A percentile compares a stretch with the other conserved stretches of the same genome.
Evolutionary conservation across 2,113 vertebrate species (phyloP).

Genomic region (Apaloderma vittatum): DNA sequence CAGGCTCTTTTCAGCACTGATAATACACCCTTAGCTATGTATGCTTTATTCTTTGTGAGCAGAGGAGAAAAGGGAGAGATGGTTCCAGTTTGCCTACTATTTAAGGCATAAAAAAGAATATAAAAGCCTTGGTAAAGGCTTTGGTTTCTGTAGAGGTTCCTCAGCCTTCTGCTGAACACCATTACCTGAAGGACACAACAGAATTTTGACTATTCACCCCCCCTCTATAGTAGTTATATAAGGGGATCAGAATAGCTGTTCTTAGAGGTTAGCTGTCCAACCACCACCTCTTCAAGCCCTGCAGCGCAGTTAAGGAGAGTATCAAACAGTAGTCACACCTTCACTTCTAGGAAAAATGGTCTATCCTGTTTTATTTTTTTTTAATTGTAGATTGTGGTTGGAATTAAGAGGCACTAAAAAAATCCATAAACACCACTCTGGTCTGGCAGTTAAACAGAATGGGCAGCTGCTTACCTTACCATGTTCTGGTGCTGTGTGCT

Average conservation of each 20-base stretch:
- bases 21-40: neutral
- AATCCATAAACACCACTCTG: neutral
- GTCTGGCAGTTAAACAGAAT: neutral
- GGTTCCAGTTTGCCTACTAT: neutral
- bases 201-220: neutral
- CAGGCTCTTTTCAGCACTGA: neutral
- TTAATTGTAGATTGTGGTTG: neutral
- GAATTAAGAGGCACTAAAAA: constrained; percentile 10
- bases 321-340: neutral
- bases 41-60: neutral
- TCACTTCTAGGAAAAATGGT: neutral
- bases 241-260: neutral
- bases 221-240: neutral
- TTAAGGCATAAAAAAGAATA: constrained; percentile 23
- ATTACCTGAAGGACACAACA: neutral
- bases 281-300: neutral
- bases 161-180: neutral
- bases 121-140: neutral
- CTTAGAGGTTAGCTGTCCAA: neutral
- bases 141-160: neutral
- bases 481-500: neutral
- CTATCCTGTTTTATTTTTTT: neutral
- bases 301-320: neutral
- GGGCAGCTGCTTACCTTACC: neutral
- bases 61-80: neutral